Conservation (phyloP, 2,797 vertebrate genomes). For the Coranthus polyacanthus region DNA sequence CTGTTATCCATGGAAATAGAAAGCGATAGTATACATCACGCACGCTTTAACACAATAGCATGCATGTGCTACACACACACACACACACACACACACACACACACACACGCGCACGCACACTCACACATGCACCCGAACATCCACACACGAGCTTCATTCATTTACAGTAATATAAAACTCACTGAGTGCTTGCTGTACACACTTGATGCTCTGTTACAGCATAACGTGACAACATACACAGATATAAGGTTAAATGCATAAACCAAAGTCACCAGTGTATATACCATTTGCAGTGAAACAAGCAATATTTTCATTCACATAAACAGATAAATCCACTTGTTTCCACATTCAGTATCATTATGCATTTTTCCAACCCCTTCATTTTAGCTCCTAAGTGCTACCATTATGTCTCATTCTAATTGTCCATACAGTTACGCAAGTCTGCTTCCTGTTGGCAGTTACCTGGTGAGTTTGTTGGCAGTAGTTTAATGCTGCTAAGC, state of each 20-base stretch:
- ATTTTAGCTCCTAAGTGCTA: constrained; percentile 57
- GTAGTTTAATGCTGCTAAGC: constrained; percentile 74
- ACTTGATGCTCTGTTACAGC: constrained; percentile 9
- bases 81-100: constrained; percentile 39
- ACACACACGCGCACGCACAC: constrained; percentile 53
- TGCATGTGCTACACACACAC: constrained; percentile 72
- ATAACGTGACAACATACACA: constrained; percentile 65
- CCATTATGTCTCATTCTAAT: constrained; percentile 38
- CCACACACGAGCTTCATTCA: constrained; percentile 62
- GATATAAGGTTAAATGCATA: constrained; percentile 76
- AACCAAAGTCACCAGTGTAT: constrained; percentile 75
- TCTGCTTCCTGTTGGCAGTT: constrained; percentile 73
- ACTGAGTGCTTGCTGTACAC: constrained; percentile 55
- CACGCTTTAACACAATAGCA: constrained; percentile 67
- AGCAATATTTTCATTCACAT: constrained; percentile 74
- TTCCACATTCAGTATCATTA: constrained; percentile 74
- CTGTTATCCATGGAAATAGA: constrained; percentile 52
- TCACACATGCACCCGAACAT: constrained; percentile 46
- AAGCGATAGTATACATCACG: constrained; percentile 60
- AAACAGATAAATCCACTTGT: constrained; percentile 62
- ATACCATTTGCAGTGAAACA: constrained; percentile 72
- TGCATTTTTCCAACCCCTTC: constrained; percentile 21
- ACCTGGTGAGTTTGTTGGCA: constrained; percentile 78
- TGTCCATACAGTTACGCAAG: constrained; percentile 40
- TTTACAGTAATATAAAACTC: constrained; percentile 70